phyloP scores from a whole-genome alignment of 2,888 invertebrate species.

The Prostheceraeus crozeri region DNA sequence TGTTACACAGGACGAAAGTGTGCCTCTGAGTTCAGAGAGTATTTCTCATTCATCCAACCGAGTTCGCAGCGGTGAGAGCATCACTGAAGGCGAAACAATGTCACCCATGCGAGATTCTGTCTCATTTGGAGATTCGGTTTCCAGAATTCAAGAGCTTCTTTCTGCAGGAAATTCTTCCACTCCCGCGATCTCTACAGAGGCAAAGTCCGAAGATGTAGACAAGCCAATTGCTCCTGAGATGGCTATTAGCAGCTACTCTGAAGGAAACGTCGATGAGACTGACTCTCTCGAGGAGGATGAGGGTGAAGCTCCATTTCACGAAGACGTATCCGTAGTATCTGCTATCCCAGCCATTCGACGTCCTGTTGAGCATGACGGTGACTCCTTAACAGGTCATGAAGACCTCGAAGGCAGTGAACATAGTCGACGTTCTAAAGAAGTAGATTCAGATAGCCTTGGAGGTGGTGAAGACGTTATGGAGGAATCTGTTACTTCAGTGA shows the following conservation, averaged over 20 bases:
- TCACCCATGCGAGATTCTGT: too few relatives aligned
- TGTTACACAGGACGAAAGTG: too few relatives aligned
- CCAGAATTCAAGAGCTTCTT: slow-evolving; percentile 21
- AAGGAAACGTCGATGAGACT: not conserved
- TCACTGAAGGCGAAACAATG: too few relatives aligned
- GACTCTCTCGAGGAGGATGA: slow-evolving; percentile 23
- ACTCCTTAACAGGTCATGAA: too few relatives aligned
- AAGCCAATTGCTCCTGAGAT: not conserved
- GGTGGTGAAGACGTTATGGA: slow-evolving; percentile 25
- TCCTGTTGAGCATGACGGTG: too few relatives aligned
- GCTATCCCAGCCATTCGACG: slow-evolving; percentile 4
- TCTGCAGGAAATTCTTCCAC: slow-evolving; percentile 5
- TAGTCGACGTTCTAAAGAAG: not conserved
- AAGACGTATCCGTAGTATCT: not conserved
- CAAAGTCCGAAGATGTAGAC: not conserved
- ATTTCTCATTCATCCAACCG: not conserved
- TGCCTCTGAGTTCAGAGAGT: not conserved
- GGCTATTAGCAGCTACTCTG: not conserved
- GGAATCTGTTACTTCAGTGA: slow-evolving; percentile 9
- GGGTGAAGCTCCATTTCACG: too few relatives aligned
- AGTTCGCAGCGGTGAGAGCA: not conserved
- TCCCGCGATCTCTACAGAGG: not conserved
- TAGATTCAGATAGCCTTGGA: slow-evolving; percentile 17
- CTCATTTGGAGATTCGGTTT: too few relatives aligned
- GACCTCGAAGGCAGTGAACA: not conserved